phyloP scores from a whole-genome alignment of 2,113 vertebrate genomes.

The Archocentrus centrarchus region DNA sequence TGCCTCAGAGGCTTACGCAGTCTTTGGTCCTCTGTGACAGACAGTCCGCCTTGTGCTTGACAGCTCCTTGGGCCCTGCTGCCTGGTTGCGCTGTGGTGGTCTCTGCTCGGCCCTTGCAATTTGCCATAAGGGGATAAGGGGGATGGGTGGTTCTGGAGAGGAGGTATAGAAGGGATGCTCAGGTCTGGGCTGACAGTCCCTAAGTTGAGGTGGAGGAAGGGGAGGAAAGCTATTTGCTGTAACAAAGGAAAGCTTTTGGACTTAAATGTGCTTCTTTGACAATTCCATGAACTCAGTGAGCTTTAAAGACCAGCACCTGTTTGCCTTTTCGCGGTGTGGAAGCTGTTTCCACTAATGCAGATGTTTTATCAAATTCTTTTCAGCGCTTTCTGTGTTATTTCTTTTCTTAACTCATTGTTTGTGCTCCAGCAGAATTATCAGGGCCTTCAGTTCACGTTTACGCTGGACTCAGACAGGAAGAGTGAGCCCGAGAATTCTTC shows the following conservation, averaged over 20 bases:
- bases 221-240: slow-evolving; percentile 17
- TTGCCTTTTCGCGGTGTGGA: slow-evolving; percentile 40
- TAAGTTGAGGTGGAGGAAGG: slow-evolving; percentile 21
- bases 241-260: slow-evolving; percentile 18
- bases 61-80: slow-evolving; percentile 70
- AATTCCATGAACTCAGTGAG: background rate
- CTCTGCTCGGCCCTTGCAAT: slow-evolving; percentile 58
- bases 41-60: slow-evolving; percentile 75
- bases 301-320: slow-evolving; percentile 25
- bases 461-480: slow-evolving; percentile 11
- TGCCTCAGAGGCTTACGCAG: slow-evolving; percentile 77
- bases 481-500: slow-evolving; percentile 5
- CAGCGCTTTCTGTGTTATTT: slow-evolving; percentile 17
- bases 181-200: slow-evolving; percentile 46
- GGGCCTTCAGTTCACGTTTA: slow-evolving; percentile 31
- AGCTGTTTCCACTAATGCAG: slow-evolving; percentile 30
- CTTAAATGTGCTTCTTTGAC: slow-evolving; percentile 13
- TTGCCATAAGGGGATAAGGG: slow-evolving; percentile 53
- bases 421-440: slow-evolving; percentile 23
- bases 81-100: slow-evolving; percentile 72
- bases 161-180: slow-evolving; percentile 51
- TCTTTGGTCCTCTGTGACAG: slow-evolving; percentile 76
- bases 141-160: slow-evolving; percentile 44
- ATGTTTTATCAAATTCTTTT: slow-evolving; percentile 49
- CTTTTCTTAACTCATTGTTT: slow-evolving; percentile 25